Base-by-base conservation (phyloP, 2,888 invertebrate species). In the Axea sp. region DNA sequence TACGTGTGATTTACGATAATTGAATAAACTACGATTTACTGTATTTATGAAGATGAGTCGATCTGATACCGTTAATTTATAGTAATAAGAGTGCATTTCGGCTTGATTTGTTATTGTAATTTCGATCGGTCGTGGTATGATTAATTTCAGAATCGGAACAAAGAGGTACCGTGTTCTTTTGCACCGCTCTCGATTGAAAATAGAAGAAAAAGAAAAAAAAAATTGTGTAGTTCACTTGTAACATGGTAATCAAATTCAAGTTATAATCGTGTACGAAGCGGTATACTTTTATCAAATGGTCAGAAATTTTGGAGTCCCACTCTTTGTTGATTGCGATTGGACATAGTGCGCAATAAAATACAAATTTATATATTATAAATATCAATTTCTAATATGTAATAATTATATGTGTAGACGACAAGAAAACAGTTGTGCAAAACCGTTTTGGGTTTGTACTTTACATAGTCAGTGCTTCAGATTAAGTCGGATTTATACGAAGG, bases 1-100 rank as follows among this genome's bases (percentile, higher is more conserved):
- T 73, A 67, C 24, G 73, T 67, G 65, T 67, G 73, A 73, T 60
- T 67, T 73, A 73, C 6, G 39, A 49, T 65, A 53, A 51, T 59
- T 26, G 33, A 53, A 41, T 45, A 53, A 60, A 57, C 22, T 73
- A 35, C 51, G 53, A 65, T 53, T 39, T 9, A 73, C 51, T 57
- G 49, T 62, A 55, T 73, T 55, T 67, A 67, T 60, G 49, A 67
- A 60, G 73, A 73, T 67, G 33, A 68, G 64, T 45, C 45, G 68
- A 74, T 74, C 69, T 69, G 74, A 69, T 64, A 45, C 35, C 39
- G 55, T 59, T 37, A 43, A 57, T 26, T 47, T 33, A n/a, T 62
- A 62, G 30, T 49, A 41, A 22, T 64, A 59, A 35, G 64, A 57
- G 45, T 47, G 53, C 37, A 55, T 51, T 68, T 64, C 31, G 57